phyloP scores from a whole-genome alignment of 2,797 vertebrate genomes.

The Schizopygopsis pylzovi region DNA sequence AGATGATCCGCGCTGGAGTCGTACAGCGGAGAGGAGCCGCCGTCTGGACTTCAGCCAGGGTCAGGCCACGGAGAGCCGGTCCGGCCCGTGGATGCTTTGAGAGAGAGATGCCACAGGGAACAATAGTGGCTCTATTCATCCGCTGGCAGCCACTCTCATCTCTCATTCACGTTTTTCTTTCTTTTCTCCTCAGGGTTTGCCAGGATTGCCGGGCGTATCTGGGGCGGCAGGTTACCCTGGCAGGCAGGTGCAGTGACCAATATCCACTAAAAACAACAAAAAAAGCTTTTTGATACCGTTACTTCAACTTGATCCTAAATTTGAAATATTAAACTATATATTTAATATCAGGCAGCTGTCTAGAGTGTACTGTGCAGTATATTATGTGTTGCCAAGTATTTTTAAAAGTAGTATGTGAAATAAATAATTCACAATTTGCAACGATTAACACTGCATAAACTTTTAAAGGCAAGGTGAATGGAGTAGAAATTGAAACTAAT shows the following conservation, averaged over 20 bases:
- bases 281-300: conserved; percentile 30
- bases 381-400: not conserved
- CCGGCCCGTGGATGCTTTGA: not conserved
- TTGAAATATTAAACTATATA: not conserved
- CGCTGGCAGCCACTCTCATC: conserved; percentile 67
- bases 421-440: not conserved
- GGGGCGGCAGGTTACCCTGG: conserved; percentile 96
- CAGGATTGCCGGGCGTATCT: conserved; percentile 83
- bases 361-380: not conserved
- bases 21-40: conserved; percentile 41
- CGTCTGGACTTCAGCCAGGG: conserved; percentile 45
- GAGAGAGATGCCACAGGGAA: conserved; percentile 63
- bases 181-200: conserved; percentile 83
- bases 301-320: not conserved
- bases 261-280: conserved; percentile 63
- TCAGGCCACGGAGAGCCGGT: conserved; percentile 12
- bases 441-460: not conserved
- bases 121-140: conserved; percentile 76
- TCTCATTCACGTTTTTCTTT: conserved; percentile 68
- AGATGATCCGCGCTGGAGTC: not conserved
- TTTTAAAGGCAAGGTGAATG: not conserved
- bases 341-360: not conserved
- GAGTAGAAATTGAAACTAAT: not conserved
- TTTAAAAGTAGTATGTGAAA: not conserved
- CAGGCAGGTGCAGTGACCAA: conserved; percentile 99